These are phyloP conservation scores for Danaus melanippus DNA, from an alignment of 1,140 invertebrate genomes.

Conservation along the genomic window DNA sequence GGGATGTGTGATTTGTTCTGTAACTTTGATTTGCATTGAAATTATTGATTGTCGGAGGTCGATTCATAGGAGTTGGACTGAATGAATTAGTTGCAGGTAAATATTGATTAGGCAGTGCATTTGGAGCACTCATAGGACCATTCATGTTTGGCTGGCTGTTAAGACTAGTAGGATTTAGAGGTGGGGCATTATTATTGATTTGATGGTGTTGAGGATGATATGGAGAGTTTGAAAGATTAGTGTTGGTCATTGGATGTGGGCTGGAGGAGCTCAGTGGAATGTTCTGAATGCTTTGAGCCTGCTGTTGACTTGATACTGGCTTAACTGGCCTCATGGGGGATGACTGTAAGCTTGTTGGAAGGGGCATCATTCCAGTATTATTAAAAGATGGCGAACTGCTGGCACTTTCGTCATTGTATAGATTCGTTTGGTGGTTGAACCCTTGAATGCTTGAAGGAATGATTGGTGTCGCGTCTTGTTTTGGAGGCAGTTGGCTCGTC, in stretches of 20 bases:
- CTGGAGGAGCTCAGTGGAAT: conserved; percentile 35
- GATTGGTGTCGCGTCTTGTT: conserved; percentile 59
- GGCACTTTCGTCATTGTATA: conserved; percentile 48
- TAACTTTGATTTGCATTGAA: conserved; percentile 29
- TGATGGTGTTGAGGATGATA: conserved; percentile 47
- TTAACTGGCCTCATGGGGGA: conserved; percentile 47
- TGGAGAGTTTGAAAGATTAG: conserved; percentile 28
- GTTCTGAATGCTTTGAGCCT: conserved; percentile 33
- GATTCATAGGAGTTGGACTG: conserved; percentile 27
- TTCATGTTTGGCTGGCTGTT: conserved; percentile 49
- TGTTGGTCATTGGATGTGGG: conserved; percentile 27
- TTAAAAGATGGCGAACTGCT: conserved; percentile 64
- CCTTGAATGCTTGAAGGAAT: conserved; percentile 34
- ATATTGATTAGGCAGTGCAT: conserved; percentile 30
- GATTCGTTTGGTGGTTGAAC: conserved; percentile 38
- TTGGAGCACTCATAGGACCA: conserved; percentile 32
- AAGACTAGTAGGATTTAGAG: conserved; percentile 62
- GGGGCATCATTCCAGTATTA: conserved; percentile 43
- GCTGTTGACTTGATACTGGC: conserved; percentile 29
- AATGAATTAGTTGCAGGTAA: conserved; percentile 35
- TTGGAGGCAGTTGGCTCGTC: conserved; percentile 39
- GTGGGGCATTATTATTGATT: conserved; percentile 66
- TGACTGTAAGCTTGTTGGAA: conserved; percentile 35
- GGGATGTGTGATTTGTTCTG: conserved; percentile 22
- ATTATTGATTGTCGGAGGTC: conserved; percentile 22